Percentiles rank a stretch among this genome's conserved stretches.
These are phyloP conservation scores for Catharus fuscescens DNA, from an alignment of 2,113 vertebrate genomes.

Conservation along the genomic window DNA sequence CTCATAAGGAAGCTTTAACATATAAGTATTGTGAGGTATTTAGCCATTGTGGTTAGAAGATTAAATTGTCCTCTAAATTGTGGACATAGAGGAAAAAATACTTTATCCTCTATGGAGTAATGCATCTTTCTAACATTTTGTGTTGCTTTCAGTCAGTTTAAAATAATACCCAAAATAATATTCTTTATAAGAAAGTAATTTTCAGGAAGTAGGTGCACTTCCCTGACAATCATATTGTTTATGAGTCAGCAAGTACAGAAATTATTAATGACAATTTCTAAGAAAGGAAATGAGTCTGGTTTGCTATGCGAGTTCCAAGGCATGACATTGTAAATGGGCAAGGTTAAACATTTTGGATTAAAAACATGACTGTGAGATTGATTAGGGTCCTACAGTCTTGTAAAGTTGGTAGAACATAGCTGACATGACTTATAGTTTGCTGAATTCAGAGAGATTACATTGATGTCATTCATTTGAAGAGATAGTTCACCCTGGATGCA, in stretches of 20 bases:
- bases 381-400: slow-evolving; percentile 72
- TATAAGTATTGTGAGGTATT: background rate
- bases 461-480: slow-evolving; percentile 74
- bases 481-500: slow-evolving; percentile 70
- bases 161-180: slow-evolving; percentile 28
- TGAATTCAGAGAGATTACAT: slow-evolving; percentile 72
- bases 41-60: slow-evolving; percentile 1
- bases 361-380: slow-evolving; percentile 77
- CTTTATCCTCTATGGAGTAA: background rate
- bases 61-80: slow-evolving; percentile 31
- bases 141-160: slow-evolving; percentile 27
- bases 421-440: slow-evolving; percentile 74
- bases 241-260: slow-evolving; percentile 71
- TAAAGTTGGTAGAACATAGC: slow-evolving; percentile 73
- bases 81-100: background rate
- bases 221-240: slow-evolving; percentile 59
- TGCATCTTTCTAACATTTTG: background rate
- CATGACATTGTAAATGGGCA: slow-evolving; percentile 74
- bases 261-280: slow-evolving; percentile 72
- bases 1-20: background rate
- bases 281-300: slow-evolving; percentile 70
- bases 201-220: slow-evolving; percentile 43
- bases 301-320: slow-evolving; percentile 59
- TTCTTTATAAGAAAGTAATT: slow-evolving; percentile 36
- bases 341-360: slow-evolving; percentile 79